phyloP scores from a whole-genome alignment of 1,140 invertebrate genomes.

The Zaprionus taronus region DNA sequence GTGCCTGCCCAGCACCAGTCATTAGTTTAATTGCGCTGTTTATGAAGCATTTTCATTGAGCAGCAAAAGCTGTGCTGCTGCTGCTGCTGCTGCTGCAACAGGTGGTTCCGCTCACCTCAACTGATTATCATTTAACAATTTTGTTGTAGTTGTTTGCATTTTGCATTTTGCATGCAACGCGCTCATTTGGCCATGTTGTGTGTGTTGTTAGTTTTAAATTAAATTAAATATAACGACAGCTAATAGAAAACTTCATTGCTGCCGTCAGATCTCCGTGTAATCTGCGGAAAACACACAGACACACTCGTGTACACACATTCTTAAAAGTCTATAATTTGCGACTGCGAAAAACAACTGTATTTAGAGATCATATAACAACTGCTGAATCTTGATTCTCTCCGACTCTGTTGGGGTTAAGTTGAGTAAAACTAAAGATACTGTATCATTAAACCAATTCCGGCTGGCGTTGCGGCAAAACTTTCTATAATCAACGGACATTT shows the following conservation, averaged over 20 bases:
- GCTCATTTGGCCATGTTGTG: slow-evolving; percentile 60
- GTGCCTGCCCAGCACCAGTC: slow-evolving; percentile 63
- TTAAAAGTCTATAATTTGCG: not conserved
- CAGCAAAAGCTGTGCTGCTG: slow-evolving; percentile 12
- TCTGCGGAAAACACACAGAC: not conserved
- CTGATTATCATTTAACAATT: slow-evolving; percentile 61
- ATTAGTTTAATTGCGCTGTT: slow-evolving; percentile 83
- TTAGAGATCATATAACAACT: not conserved
- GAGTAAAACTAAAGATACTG: not conserved
- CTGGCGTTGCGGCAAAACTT: not conserved
- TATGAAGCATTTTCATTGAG: slow-evolving; percentile 64
- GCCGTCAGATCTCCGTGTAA: not conserved
- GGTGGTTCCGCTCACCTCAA: slow-evolving; percentile 30
- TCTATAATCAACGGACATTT: not conserved
- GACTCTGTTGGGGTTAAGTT: not conserved
- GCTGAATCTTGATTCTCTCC: not conserved
- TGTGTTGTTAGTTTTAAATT: slow-evolving; percentile 73
- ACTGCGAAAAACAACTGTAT: not conserved
- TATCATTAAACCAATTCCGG: not conserved
- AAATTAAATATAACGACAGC: slow-evolving; percentile 80
- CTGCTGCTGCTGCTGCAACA: slow-evolving; percentile 19
- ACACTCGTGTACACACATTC: not conserved
- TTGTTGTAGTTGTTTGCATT: slow-evolving; percentile 48
- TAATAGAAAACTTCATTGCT: slow-evolving; percentile 72
- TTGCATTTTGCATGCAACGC: slow-evolving; percentile 65